A percentile compares a stretch with the other conserved stretches of the same genome.
Conservation (phyloP, 1,140 invertebrate species). For the Penaeus indicus region DNA sequence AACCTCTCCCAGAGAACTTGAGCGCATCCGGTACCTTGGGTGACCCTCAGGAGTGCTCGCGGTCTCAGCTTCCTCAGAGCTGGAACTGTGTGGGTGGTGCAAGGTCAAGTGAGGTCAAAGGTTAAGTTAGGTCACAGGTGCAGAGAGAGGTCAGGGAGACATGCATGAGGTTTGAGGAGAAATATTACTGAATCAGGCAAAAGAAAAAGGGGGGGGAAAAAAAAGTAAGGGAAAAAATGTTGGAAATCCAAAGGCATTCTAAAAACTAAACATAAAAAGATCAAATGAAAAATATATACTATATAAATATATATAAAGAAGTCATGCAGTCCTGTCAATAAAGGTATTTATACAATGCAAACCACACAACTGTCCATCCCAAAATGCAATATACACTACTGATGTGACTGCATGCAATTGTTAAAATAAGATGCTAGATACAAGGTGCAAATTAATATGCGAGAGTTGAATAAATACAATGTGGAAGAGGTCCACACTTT, state of each 20-base stretch:
- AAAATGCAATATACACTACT: too few species aligned
- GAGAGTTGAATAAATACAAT: too few species aligned
- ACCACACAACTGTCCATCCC: too few species aligned
- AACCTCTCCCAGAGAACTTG: constrained; percentile 61
- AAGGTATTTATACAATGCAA: too few species aligned
- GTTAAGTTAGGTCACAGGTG: constrained; percentile 43
- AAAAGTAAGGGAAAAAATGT: background rate
- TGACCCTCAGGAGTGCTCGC: constrained; percentile 58
- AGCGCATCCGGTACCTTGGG: constrained; percentile 61
- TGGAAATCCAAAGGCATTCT: background rate
- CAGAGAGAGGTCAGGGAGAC: constrained; percentile 38
- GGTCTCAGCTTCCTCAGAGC: constrained; percentile 59
- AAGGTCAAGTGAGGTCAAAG: constrained; percentile 60
- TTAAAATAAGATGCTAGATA: too few species aligned
- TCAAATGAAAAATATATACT: too few species aligned
- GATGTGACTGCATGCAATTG: too few species aligned
- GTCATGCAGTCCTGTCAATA: too few species aligned
- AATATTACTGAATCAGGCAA: constrained; percentile 12
- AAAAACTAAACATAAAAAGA: background rate
- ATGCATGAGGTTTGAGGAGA: constrained; percentile 25
- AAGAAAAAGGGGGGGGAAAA: background rate
- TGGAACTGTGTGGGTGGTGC: constrained; percentile 62
- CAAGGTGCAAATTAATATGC: too few species aligned
- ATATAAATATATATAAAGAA: too few species aligned
- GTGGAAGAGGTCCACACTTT: too few species aligned